Percentiles rank a stretch among this genome's conserved stretches.
Conservation (phyloP, 2,888 invertebrate genomes). For the Drosophila differens region DNA sequence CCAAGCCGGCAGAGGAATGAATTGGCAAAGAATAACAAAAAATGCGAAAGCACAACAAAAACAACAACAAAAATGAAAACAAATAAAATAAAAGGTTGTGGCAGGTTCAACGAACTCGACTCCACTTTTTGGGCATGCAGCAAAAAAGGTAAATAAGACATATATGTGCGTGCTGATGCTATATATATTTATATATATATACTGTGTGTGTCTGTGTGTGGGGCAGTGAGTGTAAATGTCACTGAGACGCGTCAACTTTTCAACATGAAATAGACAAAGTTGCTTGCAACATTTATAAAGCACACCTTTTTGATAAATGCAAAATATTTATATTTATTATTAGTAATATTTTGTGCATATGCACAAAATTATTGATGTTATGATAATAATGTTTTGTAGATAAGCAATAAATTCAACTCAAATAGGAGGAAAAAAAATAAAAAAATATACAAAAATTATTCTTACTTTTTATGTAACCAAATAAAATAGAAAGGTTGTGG, state of each 20-base stretch:
- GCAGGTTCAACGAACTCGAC: constrained; percentile 57
- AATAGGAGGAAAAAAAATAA: neutral
- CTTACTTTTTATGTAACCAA: neutral
- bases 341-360: no score
- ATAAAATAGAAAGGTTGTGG: neutral
- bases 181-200: neutral
- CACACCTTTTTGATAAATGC: neutral
- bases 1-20: constrained; percentile 48
- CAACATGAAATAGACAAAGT: neutral
- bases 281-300: neutral
- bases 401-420: neutral
- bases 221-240: constrained; percentile 20
- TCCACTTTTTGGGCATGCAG: constrained; percentile 42
- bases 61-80: constrained; percentile 3
- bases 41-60: constrained; percentile 10
- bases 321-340: neutral
- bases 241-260: constrained; percentile 24
- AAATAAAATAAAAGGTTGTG: constrained; percentile 35
- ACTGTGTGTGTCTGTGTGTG: neutral
- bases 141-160: constrained; percentile 60
- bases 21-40: constrained; percentile 60
- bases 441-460: neutral
- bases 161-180: constrained; percentile 13
- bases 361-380: neutral
- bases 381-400: neutral